Percentiles rank a stretch among this genome's conserved stretches.
phyloP scores from a whole-genome alignment of 2,113 vertebrate genomes.

The Onychostoma macrolepis region DNA sequence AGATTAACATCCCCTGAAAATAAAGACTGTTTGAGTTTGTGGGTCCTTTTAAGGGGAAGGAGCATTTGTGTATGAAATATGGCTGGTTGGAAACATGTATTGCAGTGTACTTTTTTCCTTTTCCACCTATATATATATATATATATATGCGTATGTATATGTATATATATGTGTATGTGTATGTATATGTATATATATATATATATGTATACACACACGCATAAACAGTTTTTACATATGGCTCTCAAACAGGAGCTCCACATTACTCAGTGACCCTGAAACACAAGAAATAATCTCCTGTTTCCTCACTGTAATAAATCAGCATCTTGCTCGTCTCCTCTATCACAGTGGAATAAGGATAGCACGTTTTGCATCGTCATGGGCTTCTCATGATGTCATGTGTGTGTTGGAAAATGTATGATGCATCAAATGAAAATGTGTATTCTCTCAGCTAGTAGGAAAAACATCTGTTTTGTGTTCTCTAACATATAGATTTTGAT shows the following conservation, averaged over 20 bases:
- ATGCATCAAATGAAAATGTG: constrained; percentile 28
- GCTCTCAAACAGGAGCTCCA: constrained; percentile 65
- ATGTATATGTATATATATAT: no score
- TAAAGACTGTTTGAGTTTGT: constrained; percentile 34
- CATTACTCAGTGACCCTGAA: constrained; percentile 65
- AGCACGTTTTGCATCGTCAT: not conserved
- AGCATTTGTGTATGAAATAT: constrained; percentile 55
- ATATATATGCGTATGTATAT: no score
- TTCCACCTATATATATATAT: constrained; percentile 65
- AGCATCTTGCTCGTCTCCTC: constrained; percentile 43
- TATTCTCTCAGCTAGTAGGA: not conserved
- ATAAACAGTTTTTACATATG: constrained; percentile 12
- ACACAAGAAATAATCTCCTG: constrained; percentile 73
- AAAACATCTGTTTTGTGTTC: constrained; percentile 32
- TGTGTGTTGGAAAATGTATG: not conserved
- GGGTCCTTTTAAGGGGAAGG: not conserved
- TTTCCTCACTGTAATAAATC: constrained; percentile 81
- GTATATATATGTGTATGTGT: no score
- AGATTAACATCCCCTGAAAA: constrained; percentile 64
- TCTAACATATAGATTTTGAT: constrained; percentile 38
- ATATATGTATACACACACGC: not conserved
- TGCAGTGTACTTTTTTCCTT: constrained; percentile 72
- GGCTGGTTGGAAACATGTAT: constrained; percentile 72
- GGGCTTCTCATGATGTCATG: not conserved
- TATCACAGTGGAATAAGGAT: not conserved